These are phyloP conservation scores for Patella pellucida DNA, from an alignment of 2,888 invertebrate genomes.

Conservation along the genomic window DNA sequence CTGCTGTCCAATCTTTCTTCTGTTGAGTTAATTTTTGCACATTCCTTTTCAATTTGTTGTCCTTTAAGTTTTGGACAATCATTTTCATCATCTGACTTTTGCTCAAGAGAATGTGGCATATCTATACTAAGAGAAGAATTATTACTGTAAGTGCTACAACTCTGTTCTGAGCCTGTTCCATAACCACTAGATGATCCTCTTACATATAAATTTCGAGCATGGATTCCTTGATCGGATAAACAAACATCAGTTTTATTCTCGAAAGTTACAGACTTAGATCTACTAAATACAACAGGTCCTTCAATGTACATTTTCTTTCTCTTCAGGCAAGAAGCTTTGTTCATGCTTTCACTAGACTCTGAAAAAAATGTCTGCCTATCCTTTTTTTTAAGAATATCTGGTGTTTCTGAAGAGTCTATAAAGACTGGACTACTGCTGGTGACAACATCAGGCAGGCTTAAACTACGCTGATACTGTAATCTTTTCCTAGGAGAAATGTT, in stretches of 20 bases:
- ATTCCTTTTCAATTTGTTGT: not conserved
- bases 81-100: not conserved
- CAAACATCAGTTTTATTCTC: not conserved
- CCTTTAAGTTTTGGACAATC: not conserved
- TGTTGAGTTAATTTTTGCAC: not conserved
- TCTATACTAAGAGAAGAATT: not conserved
- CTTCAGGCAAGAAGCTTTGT: no score
- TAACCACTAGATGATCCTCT: not conserved
- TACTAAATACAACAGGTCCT: not conserved
- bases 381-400: not conserved
- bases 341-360: no score
- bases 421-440: not conserved
- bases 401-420: not conserved
- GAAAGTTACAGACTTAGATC: not conserved
- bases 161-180: not conserved
- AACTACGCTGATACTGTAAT: slow-evolving; percentile 13
- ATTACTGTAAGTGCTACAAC: not conserved
- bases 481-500: not conserved
- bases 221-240: not conserved
- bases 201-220: not conserved
- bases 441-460: slow-evolving; percentile 20
- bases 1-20: not conserved
- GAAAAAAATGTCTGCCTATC: not conserved
- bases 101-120: not conserved
- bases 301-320: not conserved